These are phyloP conservation scores for Uloborus diversus DNA, from an alignment of 1,140 invertebrate genomes.

Conservation along the genomic window DNA sequence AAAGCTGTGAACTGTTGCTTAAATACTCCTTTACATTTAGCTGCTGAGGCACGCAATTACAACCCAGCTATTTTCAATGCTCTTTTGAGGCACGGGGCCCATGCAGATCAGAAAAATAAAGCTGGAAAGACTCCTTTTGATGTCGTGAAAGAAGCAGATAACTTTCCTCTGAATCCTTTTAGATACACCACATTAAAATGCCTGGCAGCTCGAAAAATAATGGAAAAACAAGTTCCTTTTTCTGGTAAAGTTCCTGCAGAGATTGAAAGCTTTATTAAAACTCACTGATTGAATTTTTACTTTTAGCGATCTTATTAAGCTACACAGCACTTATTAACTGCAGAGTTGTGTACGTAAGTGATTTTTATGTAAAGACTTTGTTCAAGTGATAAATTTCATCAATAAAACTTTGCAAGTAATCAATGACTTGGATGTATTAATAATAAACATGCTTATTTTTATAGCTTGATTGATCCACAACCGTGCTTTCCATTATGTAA, in stretches of 20 bases:
- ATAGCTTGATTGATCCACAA: no score
- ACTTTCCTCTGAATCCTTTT: constrained; percentile 74
- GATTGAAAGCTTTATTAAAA: constrained; percentile 72
- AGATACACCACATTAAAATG: constrained; percentile 79
- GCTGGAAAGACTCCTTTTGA: constrained; percentile 73
- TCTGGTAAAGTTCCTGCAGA: constrained; percentile 71
- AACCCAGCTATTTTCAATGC: constrained; percentile 75
- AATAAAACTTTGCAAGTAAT: no score
- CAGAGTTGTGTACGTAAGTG: no score
- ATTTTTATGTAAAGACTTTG: no score
- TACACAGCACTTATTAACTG: no score
- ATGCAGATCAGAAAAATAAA: constrained; percentile 82
- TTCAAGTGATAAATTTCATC: no score
- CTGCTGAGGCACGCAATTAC: constrained; percentile 68
- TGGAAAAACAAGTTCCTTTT: constrained; percentile 72
- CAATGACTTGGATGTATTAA: no score
- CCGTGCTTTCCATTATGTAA: no score
- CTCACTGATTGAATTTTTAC: no score
- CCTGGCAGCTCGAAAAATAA: constrained; percentile 73
- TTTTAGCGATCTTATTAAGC: no score
- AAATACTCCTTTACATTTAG: constrained; percentile 61
- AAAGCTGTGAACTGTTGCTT: constrained; percentile 78
- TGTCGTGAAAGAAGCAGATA: constrained; percentile 70
- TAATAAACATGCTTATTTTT: no score
- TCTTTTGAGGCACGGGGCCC: constrained; percentile 79